Conservation (phyloP, 2,797 vertebrate species). For the Sphaeramia orbicularis region DNA sequence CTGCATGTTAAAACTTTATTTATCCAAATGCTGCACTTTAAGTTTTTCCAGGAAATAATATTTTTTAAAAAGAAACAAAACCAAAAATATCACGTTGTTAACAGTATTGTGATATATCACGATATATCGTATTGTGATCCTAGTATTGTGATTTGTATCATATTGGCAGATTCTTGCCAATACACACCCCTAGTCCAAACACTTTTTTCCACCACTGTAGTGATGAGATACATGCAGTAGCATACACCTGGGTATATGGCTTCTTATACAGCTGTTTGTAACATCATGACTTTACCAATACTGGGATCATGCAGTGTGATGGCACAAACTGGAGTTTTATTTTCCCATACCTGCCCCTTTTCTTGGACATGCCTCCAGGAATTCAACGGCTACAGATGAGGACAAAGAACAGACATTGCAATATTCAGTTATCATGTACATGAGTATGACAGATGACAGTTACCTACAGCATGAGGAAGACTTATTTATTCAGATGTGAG, state of each 20-base stretch:
- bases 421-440: constrained; percentile 34
- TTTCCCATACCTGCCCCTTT: constrained; percentile 88
- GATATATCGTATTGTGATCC: no score
- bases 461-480: constrained; percentile 23
- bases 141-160: no score
- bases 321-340: neutral
- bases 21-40: no score
- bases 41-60: no score
- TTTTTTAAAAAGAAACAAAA: no score
- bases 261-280: neutral
- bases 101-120: no score
- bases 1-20: no score
- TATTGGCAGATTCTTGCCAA: no score
- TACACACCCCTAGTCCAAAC: no score
- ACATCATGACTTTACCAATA: neutral
- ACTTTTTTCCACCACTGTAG: no score
- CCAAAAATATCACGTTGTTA: no score
- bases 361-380: constrained; percentile 89
- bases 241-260: neutral
- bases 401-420: constrained; percentile 54
- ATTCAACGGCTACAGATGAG: constrained; percentile 71
- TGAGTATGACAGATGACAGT: constrained; percentile 41
- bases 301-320: neutral
- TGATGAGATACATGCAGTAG: neutral
- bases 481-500: constrained; percentile 24